Evolutionary conservation across 2,797 vertebrate species (phyloP).

Genomic region (Rhinella marina): DNA sequence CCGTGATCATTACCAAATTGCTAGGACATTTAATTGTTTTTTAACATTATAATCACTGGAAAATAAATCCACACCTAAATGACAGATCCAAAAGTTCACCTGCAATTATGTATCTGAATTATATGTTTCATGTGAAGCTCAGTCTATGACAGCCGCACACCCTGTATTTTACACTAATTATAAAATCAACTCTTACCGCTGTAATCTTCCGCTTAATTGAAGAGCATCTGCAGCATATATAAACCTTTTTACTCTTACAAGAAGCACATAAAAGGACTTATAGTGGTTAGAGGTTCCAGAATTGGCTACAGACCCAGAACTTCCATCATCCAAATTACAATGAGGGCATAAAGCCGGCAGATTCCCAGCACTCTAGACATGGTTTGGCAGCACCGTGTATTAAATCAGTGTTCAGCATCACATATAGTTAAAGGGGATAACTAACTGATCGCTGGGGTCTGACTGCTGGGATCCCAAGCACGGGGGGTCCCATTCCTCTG

Average conservation of each 20-base stretch:
- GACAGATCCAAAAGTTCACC: background rate
- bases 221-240: background rate
- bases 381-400: background rate
- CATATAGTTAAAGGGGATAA: background rate
- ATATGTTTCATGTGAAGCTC: conserved; percentile 58
- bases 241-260: background rate
- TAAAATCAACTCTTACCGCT: background rate
- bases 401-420: background rate
- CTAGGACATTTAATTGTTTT: background rate
- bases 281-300: background rate
- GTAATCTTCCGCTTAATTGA: background rate
- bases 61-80: conserved; percentile 69
- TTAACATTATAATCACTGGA: conserved; percentile 66
- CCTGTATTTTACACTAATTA: conserved; percentile 34
- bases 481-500: too few species aligned
- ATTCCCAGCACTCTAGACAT: background rate
- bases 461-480: too few species aligned
- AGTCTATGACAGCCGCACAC: conserved; percentile 62
- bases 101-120: conserved; percentile 45
- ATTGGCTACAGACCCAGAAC: background rate
- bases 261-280: background rate
- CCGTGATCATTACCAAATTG: background rate
- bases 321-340: background rate
- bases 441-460: too few species aligned
- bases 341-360: background rate